Conservation (phyloP, 2,113 vertebrate genomes). For the Nycticebus coucang region DNA sequence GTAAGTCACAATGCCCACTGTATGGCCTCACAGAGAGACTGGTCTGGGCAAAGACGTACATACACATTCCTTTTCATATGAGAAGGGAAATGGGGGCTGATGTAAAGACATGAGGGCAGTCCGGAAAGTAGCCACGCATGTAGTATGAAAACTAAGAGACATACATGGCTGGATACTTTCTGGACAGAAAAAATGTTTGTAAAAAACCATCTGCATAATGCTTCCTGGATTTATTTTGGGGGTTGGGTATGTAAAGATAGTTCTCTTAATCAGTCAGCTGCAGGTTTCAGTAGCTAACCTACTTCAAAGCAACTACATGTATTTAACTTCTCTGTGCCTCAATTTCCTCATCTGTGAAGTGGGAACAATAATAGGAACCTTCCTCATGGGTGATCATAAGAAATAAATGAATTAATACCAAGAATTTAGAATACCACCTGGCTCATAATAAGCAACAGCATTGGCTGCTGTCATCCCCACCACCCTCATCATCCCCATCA, state of each 20-base stretch:
- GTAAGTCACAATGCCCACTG: not conserved
- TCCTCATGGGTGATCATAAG: not conserved
- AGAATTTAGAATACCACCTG: conserved; percentile 11
- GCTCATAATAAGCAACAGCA: not conserved
- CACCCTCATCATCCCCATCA: not conserved
- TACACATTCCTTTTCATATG: not conserved
- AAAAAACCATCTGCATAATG: not conserved
- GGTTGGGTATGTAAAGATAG: not conserved
- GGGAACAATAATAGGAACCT: not conserved
- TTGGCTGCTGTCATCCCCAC: not conserved
- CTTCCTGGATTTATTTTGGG: not conserved
- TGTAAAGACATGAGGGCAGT: not conserved
- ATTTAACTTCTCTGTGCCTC: not conserved
- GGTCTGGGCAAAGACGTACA: not conserved
- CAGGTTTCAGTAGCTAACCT: not conserved
- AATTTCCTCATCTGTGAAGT: conserved; percentile 19
- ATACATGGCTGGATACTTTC: too few species aligned
- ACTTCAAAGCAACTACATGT: not conserved
- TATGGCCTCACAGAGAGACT: not conserved
- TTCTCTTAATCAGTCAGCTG: not conserved
- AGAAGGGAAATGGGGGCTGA: not conserved
- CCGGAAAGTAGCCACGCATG: too few species aligned
- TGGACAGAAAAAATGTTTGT: too few species aligned
- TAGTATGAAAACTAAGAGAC: too few species aligned
- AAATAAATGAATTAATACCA: not conserved